Evolutionary conservation across 2,888 invertebrate genomes (phyloP), one percentile per base, ranked within the genome.

Genomic region (Tipula helvola): DNA sequence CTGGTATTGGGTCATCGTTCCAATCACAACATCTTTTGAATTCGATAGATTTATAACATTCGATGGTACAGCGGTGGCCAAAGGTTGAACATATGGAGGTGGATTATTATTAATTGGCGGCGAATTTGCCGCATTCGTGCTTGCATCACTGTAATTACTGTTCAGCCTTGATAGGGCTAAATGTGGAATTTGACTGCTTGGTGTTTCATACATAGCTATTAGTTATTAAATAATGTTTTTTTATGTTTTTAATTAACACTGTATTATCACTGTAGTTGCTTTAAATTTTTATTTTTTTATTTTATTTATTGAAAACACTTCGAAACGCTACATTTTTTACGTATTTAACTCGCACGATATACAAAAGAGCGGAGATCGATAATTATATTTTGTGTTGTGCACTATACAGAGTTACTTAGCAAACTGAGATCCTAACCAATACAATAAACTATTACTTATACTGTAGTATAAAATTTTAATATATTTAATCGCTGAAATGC

Each of bases 1-100:
- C 88, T 92, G 92, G 87, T 92, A 93, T 87, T 93, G 93, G 86
- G 93, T 93, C 90, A 92, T 92, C 36, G 93, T 92, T 1, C 93
- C 93, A 87, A 93, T 92, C 36, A 93, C 92, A 84, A 93, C 93
- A 89, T 93, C 93, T 87, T 90, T 91, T 0, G 93, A 93, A 88
- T 92, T 91, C 36, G 92, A 92, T 28, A 93, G 88, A 88, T 92
- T 92, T 36, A 93, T 91, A 83, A 91, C 91, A 88, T 89, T 91
- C 87, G 90, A 90, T 12, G 91, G 91, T 87, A 90, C 90, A 1
- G 90, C 90, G 36, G 90, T 39, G 52, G 57, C n/a, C 18, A 12
- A n/a, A 4, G 52, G n/a, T 52, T 52, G 52, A 36, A 47, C 36
- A 42, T 83, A 5, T 16, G 88, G 41, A 18, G 88, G 88, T 42